phyloP scores from a whole-genome alignment of 2,888 invertebrate species.

The Augochlorella aurata region DNA sequence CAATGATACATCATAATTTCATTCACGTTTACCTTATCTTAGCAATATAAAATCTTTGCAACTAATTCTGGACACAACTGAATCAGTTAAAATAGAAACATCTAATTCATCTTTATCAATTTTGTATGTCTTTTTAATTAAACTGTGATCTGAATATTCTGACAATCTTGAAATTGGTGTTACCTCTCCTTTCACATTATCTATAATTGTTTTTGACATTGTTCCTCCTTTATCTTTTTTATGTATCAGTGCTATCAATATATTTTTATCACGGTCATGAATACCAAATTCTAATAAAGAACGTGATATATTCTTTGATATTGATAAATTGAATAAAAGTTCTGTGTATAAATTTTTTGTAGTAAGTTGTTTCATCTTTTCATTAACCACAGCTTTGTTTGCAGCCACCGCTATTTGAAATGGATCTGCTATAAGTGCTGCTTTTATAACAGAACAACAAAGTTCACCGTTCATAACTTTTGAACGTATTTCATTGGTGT shows the following conservation, averaged over 20 bases:
- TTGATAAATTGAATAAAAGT: constrained; percentile 87
- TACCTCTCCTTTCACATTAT: constrained; percentile 84
- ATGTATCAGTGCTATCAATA: constrained; percentile 82
- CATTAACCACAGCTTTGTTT: constrained; percentile 85
- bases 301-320: constrained; percentile 87
- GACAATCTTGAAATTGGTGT: constrained; percentile 82
- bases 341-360: constrained; percentile 87
- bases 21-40: constrained; percentile 52
- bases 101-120: constrained; percentile 83
- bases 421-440: constrained; percentile 85
- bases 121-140: constrained; percentile 85
- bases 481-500: constrained; percentile 83
- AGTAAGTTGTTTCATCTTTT: constrained; percentile 82
- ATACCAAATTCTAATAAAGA: constrained; percentile 87
- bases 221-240: constrained; percentile 70
- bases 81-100: constrained; percentile 83
- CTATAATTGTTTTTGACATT: constrained; percentile 78
- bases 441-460: constrained; percentile 86
- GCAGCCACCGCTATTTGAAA: constrained; percentile 87
- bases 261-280: constrained; percentile 81
- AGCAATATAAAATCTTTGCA: constrained; percentile 85
- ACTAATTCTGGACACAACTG: constrained; percentile 87
- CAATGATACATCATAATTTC: background rate
- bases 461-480: constrained; percentile 84
- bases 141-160: constrained; percentile 82